These are phyloP conservation scores for Zeus faber DNA, from an alignment of 2,113 vertebrate species.

Conservation along the genomic window DNA sequence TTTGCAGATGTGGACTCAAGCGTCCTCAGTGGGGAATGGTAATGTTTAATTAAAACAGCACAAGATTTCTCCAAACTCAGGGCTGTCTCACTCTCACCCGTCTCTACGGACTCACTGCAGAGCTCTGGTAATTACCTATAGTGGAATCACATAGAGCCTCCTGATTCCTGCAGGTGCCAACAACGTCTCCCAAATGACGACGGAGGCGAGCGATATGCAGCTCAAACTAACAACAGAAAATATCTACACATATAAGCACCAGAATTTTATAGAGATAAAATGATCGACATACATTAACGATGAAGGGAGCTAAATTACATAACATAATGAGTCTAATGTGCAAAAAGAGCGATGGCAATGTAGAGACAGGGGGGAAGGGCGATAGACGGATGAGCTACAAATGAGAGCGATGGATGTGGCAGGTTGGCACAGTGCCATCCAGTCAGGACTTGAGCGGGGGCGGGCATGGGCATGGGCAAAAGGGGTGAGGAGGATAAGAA, in stretches of 20 bases:
- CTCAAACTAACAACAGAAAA: slow-evolving; percentile 11
- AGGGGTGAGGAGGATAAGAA: slow-evolving; percentile 66
- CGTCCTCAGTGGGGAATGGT: slow-evolving; percentile 52
- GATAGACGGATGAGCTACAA: slow-evolving; percentile 69
- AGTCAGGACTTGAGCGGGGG: slow-evolving; percentile 74
- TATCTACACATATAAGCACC: neutral
- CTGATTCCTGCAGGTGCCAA: slow-evolving; percentile 65
- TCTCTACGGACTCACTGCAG: slow-evolving; percentile 64
- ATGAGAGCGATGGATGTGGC: slow-evolving; percentile 74
- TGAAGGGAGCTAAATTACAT: slow-evolving; percentile 17
- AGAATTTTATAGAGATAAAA: slow-evolving; percentile 15
- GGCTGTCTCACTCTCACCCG: slow-evolving; percentile 45
- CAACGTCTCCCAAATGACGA: slow-evolving; percentile 43
- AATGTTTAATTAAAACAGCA: slow-evolving; percentile 72
- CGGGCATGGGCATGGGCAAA: slow-evolving; percentile 68
- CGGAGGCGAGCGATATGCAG: neutral
- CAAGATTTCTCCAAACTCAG: slow-evolving; percentile 55
- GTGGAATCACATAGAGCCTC: slow-evolving; percentile 32
- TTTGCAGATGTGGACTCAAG: slow-evolving; percentile 31
- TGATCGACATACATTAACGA: neutral
- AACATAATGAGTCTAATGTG: no score
- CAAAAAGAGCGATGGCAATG: slow-evolving; percentile 54
- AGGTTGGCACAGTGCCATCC: slow-evolving; percentile 78
- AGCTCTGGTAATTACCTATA: slow-evolving; percentile 57
- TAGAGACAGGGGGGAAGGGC: slow-evolving; percentile 71